Base-by-base conservation (phyloP, 2,797 vertebrate species). In the Phaenicophaeus curvirostris region DNA sequence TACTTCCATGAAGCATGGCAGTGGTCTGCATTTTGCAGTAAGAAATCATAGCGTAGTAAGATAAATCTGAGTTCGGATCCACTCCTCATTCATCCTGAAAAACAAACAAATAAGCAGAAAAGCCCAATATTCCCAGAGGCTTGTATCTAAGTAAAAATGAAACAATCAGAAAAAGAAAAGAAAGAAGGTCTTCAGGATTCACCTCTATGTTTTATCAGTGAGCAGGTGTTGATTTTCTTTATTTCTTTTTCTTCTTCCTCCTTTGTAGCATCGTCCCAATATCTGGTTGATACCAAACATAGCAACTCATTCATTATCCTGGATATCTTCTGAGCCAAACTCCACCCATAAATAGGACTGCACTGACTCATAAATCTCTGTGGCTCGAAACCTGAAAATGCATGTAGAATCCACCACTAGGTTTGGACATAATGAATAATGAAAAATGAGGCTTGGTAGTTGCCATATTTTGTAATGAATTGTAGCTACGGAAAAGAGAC, bases 291-390 rank as follows among this genome's bases (percentile, higher is more conserved):
- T 86, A 81, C 67, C 85, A 90, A 96, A 91, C 83, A 76, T 20
- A 94, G 85, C 23, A 90, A 79, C 79, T 78, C 87, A 86, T 94
- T 91, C 62, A 94, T 96, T 97, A 94, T 77, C 83, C 82, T 79
- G 89, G 86, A 66, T 80, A 86, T 74, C 91, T 92, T 91, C 24
- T 72, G 37, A 92, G 75, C 59, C 80, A 90, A 94, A 93, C 92
- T 93, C 91, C 94, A 91, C 92, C 89, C 89, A 88, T 89, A 96
- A 96, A 95, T 35, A 96, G 76, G 85, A 14, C 33, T 93, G 28
- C 54, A 79, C 76, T 69, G 61, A 55, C 92, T 96, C 95, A 95
- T 96, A 96, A 95, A 96, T 95, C 87, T 94, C 93, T 65, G 76
- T 74, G 62, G 39, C 90, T 93, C 35, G 35, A 57, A 48, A 50